phyloP scores from a whole-genome alignment of 2,888 invertebrate species.

The Chrysina gloriosa region DNA sequence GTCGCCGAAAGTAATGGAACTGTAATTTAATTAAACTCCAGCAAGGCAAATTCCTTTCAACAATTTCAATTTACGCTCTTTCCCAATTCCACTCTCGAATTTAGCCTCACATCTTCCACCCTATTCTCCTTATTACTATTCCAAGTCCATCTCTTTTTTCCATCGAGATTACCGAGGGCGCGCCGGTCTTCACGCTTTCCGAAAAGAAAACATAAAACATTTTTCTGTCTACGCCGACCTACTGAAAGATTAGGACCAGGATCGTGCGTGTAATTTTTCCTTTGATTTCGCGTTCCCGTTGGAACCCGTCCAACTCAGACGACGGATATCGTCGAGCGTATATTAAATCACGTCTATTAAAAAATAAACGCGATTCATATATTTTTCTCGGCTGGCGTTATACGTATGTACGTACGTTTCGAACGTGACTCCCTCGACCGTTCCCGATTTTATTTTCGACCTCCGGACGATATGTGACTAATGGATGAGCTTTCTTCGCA shows the following conservation, averaged over 20 bases:
- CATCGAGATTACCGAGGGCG: not conserved
- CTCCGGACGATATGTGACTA: not conserved
- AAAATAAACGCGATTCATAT: conserved; percentile 8
- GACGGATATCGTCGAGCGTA: not conserved
- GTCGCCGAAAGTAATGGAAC: not conserved
- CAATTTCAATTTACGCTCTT: not conserved
- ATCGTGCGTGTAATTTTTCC: not conserved
- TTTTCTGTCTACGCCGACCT: not conserved
- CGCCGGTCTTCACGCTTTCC: not conserved
- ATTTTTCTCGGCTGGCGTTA: not conserved
- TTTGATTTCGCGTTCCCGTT: not conserved
- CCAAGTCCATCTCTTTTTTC: not conserved
- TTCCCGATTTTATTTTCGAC: not conserved
- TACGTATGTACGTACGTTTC: no score
- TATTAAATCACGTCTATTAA: conserved; percentile 17
- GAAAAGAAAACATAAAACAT: not conserved
- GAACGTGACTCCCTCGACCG: not conserved
- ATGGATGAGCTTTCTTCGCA: not conserved
- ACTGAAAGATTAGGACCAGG: conserved; percentile 12
- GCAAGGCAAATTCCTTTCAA: not conserved
- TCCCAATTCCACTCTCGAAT: not conserved
- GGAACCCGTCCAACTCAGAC: not conserved
- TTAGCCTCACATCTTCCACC: not conserved
- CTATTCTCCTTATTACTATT: not conserved
- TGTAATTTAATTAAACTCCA: not conserved